These are phyloP conservation scores for Micrasema minimum DNA, from an alignment of 1,140 invertebrate genomes.

Conservation along the genomic window DNA sequence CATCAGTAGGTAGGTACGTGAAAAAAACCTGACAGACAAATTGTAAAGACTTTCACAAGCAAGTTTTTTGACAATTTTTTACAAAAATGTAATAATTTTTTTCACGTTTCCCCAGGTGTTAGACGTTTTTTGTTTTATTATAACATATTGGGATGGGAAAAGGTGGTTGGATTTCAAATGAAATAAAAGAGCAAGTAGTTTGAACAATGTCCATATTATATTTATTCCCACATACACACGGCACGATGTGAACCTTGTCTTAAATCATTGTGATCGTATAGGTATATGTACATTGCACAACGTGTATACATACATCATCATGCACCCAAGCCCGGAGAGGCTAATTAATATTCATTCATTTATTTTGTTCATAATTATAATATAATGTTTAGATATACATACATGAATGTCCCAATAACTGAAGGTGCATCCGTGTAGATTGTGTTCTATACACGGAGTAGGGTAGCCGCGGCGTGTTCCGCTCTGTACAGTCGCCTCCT, in stretches of 20 bases:
- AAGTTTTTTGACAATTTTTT: no score
- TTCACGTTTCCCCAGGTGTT: no score
- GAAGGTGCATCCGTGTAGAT: slow-evolving; percentile 67
- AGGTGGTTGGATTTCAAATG: background rate
- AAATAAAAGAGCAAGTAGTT: slow-evolving; percentile 65
- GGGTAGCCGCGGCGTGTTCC: slow-evolving; percentile 38
- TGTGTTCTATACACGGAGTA: slow-evolving; percentile 57
- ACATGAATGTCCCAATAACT: slow-evolving; percentile 67
- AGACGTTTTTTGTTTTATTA: no score
- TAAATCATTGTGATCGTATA: slow-evolving; percentile 74
- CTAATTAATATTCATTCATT: slow-evolving; percentile 55
- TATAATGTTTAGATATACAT: slow-evolving; percentile 54
- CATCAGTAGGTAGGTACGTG: no score
- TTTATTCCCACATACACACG: slow-evolving; percentile 87
- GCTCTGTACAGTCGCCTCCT: slow-evolving; percentile 63
- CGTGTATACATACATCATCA: slow-evolving; percentile 74
- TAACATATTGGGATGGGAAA: no score
- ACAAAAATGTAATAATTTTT: no score
- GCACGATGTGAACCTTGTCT: slow-evolving; percentile 87
- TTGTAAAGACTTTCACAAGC: no score
- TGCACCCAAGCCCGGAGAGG: slow-evolving; percentile 66
- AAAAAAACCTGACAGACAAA: no score
- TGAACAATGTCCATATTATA: slow-evolving; percentile 89
- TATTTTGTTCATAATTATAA: slow-evolving; percentile 56
- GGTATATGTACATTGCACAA: slow-evolving; percentile 77